Conservation (phyloP, 2,797 vertebrate genomes). For the Eulemur coronatus region DNA sequence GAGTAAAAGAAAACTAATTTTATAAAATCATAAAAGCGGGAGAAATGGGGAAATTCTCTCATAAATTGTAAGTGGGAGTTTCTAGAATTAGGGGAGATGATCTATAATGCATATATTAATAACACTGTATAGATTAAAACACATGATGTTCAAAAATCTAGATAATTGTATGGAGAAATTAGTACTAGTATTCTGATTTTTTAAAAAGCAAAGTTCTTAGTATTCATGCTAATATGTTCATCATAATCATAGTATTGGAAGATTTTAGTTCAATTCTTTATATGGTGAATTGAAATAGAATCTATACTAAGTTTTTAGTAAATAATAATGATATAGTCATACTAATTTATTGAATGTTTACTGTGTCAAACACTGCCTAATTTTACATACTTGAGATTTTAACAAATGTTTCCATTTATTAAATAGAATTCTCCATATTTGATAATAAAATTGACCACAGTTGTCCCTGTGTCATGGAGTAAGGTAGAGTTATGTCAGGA, state of each 20-base stretch:
- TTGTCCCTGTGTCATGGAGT: neutral
- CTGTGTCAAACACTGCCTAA: neutral
- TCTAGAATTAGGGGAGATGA: neutral
- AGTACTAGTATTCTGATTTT: neutral
- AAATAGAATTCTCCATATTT: neutral
- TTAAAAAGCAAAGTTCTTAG: neutral
- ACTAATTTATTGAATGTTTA: neutral
- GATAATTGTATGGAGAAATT: neutral
- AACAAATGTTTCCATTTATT: neutral
- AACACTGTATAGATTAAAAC: neutral
- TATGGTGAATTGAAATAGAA: neutral
- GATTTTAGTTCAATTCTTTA: neutral
- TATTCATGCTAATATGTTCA: neutral
- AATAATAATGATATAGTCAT: neutral
- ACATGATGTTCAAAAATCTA: neutral
- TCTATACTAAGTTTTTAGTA: neutral
- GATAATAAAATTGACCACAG: slow-evolving; percentile 2
- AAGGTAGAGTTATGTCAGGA: neutral
- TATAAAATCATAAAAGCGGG: neutral
- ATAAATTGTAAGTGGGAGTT: neutral
- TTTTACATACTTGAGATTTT: neutral
- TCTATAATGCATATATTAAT: neutral
- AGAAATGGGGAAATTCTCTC: neutral
- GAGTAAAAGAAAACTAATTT: neutral
- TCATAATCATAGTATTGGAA: neutral